Evolutionary conservation across 2,888 invertebrate species (phyloP), one percentile per base, ranked within the genome.

Genomic region (Lasioglossum malachurum): DNA sequence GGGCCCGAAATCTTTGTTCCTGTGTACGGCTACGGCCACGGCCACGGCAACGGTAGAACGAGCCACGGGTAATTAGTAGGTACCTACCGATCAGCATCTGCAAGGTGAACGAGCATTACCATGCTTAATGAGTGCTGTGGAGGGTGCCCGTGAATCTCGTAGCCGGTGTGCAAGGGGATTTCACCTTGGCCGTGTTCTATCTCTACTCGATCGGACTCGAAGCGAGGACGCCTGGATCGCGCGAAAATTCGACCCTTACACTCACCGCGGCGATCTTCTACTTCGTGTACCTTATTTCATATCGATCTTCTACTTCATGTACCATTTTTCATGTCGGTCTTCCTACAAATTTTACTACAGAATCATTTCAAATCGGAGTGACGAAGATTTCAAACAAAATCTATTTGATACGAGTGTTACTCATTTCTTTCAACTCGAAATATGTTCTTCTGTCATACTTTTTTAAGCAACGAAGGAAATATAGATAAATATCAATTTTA

Each of bases 51-150:
- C 86, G 90, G 89, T 90, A 88, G 86, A 89, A 91, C 91, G 92
- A 91, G 91, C 84, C 83, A 73, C 84, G 89, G 92, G 94, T 94
- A 95, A 95, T 95, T 95, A 95, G 95, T 95, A 94, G 92, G 92
- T 94, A 94, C 94, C 90, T 86, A 91, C 88, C 84, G 91, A 91
- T 91, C 89, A 89, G 93, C 94, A 93, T 92, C 92, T 93, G 93
- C 93, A 90, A 92, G 91, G 91, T 89, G 91, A 90, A 91, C 91
- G 91, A 89, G 90, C 90, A 91, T 90, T 90, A 91, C 91, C 92
- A 91, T 92, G 91, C 91, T 93, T 94, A 94, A 94, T 92, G 94
- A 94, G 92, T 86, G 78, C 67, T 86, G 84, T 75, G 10, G 31
- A 67, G 74, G 69, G 73, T 73, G n/a, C 38, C 69, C 74, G 88